Percentiles rank a stretch among this genome's conserved stretches.
Evolutionary conservation across 2,113 vertebrate species (phyloP).

Genomic region (Spea bombifrons): DNA sequence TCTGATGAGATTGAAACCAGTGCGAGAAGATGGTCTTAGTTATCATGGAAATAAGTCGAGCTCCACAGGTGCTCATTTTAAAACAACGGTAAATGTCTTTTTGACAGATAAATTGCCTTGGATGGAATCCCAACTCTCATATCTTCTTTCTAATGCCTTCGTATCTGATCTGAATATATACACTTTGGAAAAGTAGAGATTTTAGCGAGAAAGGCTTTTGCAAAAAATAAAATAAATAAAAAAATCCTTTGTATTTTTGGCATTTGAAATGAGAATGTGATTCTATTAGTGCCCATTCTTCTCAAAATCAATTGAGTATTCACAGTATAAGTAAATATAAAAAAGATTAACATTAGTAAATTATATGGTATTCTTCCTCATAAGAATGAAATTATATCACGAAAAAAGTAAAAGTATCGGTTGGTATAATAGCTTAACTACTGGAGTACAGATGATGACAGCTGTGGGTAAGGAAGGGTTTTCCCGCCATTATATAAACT

Average conservation of each 20-base stretch:
- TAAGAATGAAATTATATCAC: too few species aligned
- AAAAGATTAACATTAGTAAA: too few species aligned
- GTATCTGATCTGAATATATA: constrained; percentile 44
- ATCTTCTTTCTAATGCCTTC: constrained; percentile 52
- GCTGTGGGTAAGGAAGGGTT: too few species aligned
- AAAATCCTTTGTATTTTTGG: constrained; percentile 1
- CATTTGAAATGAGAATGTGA: not conserved
- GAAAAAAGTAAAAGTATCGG: too few species aligned
- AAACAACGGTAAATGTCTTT: constrained; percentile 54
- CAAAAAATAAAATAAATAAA: not conserved
- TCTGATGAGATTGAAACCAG: constrained; percentile 52
- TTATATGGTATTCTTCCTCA: too few species aligned
- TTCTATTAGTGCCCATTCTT: constrained; percentile 1
- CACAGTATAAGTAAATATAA: too few species aligned
- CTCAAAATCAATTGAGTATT: not conserved
- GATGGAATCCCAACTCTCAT: constrained; percentile 59
- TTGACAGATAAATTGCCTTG: constrained; percentile 65
- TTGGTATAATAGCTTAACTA: too few species aligned
- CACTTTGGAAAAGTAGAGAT: constrained; percentile 15
- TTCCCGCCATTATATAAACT: too few species aligned
- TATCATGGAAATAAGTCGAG: constrained; percentile 60
- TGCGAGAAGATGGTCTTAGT: constrained; percentile 45
- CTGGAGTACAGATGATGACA: too few species aligned
- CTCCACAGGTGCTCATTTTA: constrained; percentile 57
- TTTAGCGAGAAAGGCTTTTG: not conserved